phyloP scores from a whole-genome alignment of 2,113 vertebrate genomes.

The Paralichthys olivaceus region DNA sequence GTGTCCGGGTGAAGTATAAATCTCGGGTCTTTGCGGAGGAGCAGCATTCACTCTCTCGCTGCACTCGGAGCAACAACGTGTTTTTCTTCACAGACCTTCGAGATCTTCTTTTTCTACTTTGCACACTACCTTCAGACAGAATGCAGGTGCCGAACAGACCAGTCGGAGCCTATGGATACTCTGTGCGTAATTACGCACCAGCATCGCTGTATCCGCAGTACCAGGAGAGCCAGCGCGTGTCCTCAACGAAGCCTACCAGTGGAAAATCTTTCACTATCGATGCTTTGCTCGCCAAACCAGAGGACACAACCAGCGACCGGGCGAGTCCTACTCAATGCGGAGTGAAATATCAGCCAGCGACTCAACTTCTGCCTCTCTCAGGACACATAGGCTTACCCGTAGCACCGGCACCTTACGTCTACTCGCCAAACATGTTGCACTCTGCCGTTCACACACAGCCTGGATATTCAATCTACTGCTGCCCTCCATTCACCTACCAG shows the following conservation, averaged over 20 bases:
- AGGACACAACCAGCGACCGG: constrained; percentile 40
- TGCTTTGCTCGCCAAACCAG: constrained; percentile 80
- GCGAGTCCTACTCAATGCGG: constrained; percentile 29
- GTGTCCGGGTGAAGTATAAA: constrained; percentile 73
- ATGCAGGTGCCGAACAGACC: constrained; percentile 77
- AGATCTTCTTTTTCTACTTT: background rate
- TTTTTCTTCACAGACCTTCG: background rate
- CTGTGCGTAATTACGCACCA: constrained; percentile 71
- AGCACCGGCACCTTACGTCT: constrained; percentile 60
- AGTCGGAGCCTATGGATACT: constrained; percentile 65
- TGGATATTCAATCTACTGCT: constrained; percentile 80
- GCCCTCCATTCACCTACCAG: constrained; percentile 77
- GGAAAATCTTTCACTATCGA: constrained; percentile 86
- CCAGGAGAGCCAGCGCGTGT: constrained; percentile 42
- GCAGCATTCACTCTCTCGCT: constrained; percentile 53
- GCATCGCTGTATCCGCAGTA: constrained; percentile 57
- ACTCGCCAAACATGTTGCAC: constrained; percentile 68
- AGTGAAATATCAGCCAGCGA: constrained; percentile 47
- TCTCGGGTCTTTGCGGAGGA: constrained; percentile 1
- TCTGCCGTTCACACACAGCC: constrained; percentile 64
- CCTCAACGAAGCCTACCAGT: constrained; percentile 48
- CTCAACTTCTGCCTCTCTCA: constrained; percentile 42
- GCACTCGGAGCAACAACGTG: constrained; percentile 32
- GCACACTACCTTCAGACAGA: background rate
- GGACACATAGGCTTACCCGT: constrained; percentile 57